Evolutionary conservation across 2,888 invertebrate species (phyloP).

Genomic region (Aporophyla lueneburgensis): DNA sequence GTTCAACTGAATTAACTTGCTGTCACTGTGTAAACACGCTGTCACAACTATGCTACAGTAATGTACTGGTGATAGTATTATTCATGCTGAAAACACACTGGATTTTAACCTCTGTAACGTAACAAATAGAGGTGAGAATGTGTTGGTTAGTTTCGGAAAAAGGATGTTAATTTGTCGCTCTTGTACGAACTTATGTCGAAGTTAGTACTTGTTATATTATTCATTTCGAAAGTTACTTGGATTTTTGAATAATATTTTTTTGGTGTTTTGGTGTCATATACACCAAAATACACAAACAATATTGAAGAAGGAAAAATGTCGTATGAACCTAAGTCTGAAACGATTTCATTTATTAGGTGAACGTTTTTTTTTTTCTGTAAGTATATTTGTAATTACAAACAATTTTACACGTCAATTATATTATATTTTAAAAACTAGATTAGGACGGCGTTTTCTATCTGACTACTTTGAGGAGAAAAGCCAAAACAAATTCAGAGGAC

Average conservation of each 20-base stretch:
- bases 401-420: too few relatives aligned
- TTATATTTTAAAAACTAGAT: too few relatives aligned
- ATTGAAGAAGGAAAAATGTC: too few relatives aligned
- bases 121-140: background rate
- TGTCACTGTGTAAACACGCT: constrained; percentile 60
- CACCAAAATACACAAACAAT: too few relatives aligned
- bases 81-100: constrained; percentile 14
- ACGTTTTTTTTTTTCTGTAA: too few relatives aligned
- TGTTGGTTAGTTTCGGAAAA: background rate
- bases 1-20: constrained; percentile 61
- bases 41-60: constrained; percentile 56
- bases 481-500: too few relatives aligned
- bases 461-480: too few relatives aligned
- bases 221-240: constrained; percentile 45
- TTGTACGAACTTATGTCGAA: constrained; percentile 35
- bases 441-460: too few relatives aligned
- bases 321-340: background rate
- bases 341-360: background rate
- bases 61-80: constrained; percentile 45
- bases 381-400: too few relatives aligned
- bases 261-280: background rate
- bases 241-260: constrained; percentile 6
- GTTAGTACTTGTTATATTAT: constrained; percentile 47
- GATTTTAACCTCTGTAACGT: constrained; percentile 25
- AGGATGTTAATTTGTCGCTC: constrained; percentile 59